phyloP scores from a whole-genome alignment of 2,888 invertebrate species.

The Tanypteryx hageni region DNA sequence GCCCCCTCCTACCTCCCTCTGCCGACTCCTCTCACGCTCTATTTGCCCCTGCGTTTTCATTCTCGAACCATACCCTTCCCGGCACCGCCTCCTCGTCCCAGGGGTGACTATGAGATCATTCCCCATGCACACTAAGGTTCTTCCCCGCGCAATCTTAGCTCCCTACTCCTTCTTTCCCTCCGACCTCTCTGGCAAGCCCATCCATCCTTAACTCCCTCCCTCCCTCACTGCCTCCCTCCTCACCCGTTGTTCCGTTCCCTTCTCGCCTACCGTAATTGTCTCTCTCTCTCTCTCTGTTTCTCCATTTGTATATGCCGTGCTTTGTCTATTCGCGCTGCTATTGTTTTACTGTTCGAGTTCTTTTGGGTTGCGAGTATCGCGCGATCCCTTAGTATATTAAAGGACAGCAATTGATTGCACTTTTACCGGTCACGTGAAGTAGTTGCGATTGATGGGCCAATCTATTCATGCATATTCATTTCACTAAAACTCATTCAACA shows the following conservation, averaged over 20 bases:
- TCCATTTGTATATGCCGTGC: not conserved
- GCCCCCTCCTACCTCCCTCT: not conserved
- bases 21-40: not conserved
- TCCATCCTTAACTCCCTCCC: constrained; percentile 25
- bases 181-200: constrained; percentile 20
- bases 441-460: too few species aligned
- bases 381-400: too few species aligned
- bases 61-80: constrained; percentile 4
- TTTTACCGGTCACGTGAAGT: too few species aligned
- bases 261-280: constrained; percentile 6
- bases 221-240: not conserved
- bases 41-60: constrained; percentile 49
- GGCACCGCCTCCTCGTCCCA: not conserved
- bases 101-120: constrained; percentile 21
- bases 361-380: too few species aligned
- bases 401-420: too few species aligned
- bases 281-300: not conserved
- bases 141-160: constrained; percentile 38
- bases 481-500: too few species aligned
- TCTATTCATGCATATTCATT: too few species aligned
- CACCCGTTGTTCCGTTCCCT: not conserved
- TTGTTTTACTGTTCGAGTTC: too few species aligned
- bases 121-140: constrained; percentile 51
- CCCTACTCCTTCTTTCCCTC: not conserved
- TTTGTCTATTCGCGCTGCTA: too few species aligned